Base-by-base conservation (phyloP, 2,888 invertebrate species). In the Agapostemon virescens region DNA sequence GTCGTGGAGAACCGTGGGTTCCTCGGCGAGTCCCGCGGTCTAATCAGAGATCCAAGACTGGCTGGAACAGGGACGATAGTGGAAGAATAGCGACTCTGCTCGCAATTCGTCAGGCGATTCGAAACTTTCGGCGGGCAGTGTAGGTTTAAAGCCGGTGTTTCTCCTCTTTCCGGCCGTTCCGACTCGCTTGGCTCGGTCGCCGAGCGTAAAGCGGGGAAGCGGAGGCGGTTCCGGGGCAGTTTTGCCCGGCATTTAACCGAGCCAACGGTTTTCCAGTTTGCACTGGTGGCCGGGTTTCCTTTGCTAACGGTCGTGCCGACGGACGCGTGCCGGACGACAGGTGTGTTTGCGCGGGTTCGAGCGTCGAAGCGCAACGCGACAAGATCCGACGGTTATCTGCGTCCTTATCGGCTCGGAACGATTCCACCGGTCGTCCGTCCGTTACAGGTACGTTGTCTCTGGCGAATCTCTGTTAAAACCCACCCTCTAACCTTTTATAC, bases 191-290 rank as follows among this genome's bases (percentile, higher is more conserved):
- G 71, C 74, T 73, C 67, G 73, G 33, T 33, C 30, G 58, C 3
- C 0, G 2, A 26, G 58, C 58, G 30, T 4, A 0, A 26, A 23
- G 33, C 17, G 7, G 38, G 66, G 20, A 20, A 6, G 36, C 15
- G 33, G 33, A 13, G 33, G 30, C 20, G 45, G 36, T 55, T n/a
- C 33, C 45, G 30, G 13, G 69, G 40, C 61, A 63, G 63, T 72
- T 66, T 67, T 26, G 52, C 2, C 77, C 55, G 40, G 33, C 76
- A 63, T 77, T 83, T 84, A 84, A 84, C 81, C 80, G 73, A 72
- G 79, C 49, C 82, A 84, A 84, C 84, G 84, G 84, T 84, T 84
- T 84, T 82, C 79, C 74, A 61, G 61, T 52, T 63, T 23, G 64
- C 69, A 30, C 52, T 38, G 30, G 58, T 84, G 72, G 76, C 76